phyloP scores from a whole-genome alignment of 2,113 vertebrate genomes.

The Cacatua alba region DNA sequence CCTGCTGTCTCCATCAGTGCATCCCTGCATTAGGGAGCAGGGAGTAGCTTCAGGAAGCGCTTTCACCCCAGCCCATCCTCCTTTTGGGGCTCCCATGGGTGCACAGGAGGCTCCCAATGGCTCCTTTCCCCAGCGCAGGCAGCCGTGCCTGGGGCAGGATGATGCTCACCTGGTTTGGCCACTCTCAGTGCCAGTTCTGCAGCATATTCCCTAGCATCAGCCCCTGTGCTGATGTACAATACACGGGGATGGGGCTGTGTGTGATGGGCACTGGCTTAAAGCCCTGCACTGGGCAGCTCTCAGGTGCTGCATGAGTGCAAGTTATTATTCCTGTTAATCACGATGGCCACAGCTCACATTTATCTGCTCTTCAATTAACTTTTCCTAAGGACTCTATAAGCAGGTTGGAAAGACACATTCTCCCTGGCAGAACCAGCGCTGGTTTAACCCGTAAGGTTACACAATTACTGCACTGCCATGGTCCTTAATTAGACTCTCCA shows the following conservation, averaged over 20 bases:
- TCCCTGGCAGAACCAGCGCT: constrained; percentile 50
- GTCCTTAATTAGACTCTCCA: constrained; percentile 59
- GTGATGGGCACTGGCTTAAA: background rate
- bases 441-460: constrained; percentile 49
- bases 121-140: background rate
- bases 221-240: background rate
- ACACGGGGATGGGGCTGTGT: background rate
- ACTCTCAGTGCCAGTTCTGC: background rate
- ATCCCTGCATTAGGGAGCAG: background rate
- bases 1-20: rapidly evolving
- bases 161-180: background rate
- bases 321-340: constrained; percentile 48
- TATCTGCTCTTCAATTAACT: constrained; percentile 64
- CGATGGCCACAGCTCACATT: constrained; percentile 19
- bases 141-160: background rate
- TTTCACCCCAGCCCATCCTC: background rate
- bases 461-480: constrained; percentile 36
- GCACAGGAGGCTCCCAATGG: background rate
- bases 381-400: constrained; percentile 38
- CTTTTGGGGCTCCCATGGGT: rapidly evolving
- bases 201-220: background rate
- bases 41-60: background rate
- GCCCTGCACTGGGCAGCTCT: background rate
- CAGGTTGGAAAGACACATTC: constrained; percentile 36
- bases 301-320: background rate